phyloP scores from a whole-genome alignment of 2,888 invertebrate genomes.

The Diadegma fenestrale region DNA sequence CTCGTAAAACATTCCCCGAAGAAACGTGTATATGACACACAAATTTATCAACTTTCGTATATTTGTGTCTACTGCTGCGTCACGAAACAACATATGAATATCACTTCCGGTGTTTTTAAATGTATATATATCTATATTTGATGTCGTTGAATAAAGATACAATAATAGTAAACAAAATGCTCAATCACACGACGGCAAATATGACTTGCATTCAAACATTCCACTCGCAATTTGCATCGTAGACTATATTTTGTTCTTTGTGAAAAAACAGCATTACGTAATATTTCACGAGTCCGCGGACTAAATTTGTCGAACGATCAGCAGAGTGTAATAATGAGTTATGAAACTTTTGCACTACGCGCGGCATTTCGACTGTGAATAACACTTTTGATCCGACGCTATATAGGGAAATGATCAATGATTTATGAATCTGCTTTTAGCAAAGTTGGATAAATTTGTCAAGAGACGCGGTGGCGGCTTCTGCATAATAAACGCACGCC shows the following conservation, averaged over 20 bases:
- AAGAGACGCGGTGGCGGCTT: not conserved
- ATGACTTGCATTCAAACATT: not conserved
- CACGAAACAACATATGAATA: not conserved
- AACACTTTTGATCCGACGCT: not conserved
- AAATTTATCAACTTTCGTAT: not conserved
- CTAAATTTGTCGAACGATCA: not conserved
- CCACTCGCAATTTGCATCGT: not conserved
- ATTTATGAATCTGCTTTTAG: not conserved
- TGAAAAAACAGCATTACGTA: conserved; percentile 3
- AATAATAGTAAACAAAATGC: not conserved
- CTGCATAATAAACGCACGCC: not conserved
- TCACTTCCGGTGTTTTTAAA: conserved; percentile 1
- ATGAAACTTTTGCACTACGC: not conserved
- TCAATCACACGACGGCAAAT: not conserved
- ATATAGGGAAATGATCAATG: not conserved
- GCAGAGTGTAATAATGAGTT: not conserved
- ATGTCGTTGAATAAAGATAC: not conserved
- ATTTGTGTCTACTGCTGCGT: not conserved
- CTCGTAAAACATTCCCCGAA: not conserved
- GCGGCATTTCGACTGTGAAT: not conserved
- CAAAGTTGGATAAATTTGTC: not conserved
- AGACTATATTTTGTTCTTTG: not conserved
- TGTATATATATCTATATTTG: not conserved
- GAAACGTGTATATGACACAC: not conserved
- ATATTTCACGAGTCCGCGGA: not conserved